Percentiles rank a stretch among this genome's conserved stretches.
Conservation (phyloP, 2,113 vertebrate genomes). For the Trachemys scripta region DNA sequence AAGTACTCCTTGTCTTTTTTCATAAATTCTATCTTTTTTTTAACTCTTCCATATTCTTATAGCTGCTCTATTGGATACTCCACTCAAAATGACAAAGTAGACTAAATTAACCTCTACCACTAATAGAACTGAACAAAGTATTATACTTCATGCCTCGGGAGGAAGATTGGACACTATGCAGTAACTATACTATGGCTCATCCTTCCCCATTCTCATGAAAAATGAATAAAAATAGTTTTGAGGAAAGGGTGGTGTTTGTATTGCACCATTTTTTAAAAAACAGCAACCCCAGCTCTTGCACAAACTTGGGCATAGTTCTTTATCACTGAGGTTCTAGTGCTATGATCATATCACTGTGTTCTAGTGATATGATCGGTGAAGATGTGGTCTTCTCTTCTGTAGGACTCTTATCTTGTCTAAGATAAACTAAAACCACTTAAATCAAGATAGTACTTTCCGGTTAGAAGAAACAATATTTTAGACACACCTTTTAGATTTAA, state of each 20-base stretch:
- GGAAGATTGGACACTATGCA: neutral
- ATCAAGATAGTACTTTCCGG: neutral
- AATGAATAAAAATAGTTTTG: neutral
- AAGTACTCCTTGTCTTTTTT: too few relatives aligned
- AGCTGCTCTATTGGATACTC: neutral
- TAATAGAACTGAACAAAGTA: neutral
- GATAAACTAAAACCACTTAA: neutral
- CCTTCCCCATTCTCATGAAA: neutral
- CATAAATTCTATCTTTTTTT: neutral
- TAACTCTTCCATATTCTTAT: neutral
- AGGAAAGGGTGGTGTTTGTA: neutral
- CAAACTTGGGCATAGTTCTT: neutral
- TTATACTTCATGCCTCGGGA: neutral
- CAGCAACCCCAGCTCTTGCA: neutral
- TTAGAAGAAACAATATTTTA: constrained; percentile 27
- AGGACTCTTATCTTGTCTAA: neutral
- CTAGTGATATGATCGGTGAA: neutral
- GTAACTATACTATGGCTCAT: neutral
- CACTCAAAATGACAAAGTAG: neutral
- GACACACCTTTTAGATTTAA: neutral
- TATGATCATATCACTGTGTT: neutral
- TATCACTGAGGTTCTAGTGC: neutral
- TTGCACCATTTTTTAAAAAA: neutral
- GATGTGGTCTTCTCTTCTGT: neutral
- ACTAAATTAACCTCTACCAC: neutral